phyloP scores from a whole-genome alignment of 2,113 vertebrate species.

The Etia nguti region DNA sequence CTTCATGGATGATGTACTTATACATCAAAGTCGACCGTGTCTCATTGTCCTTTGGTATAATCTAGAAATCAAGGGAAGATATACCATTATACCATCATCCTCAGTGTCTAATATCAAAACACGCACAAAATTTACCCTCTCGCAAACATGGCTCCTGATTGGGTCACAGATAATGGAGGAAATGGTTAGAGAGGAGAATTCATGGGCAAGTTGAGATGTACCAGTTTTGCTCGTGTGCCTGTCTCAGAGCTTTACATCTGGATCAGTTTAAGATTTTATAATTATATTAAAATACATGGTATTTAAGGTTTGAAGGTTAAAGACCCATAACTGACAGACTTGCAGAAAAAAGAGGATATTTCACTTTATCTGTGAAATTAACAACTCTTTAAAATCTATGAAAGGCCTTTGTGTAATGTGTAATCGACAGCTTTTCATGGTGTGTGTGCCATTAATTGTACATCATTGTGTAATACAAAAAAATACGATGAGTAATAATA shows the following conservation, averaged over 20 bases:
- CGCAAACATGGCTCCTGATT: background rate
- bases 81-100: background rate
- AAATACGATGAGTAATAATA: background rate
- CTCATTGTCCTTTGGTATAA: slow-evolving; percentile 90
- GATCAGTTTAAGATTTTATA: background rate
- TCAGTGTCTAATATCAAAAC: background rate
- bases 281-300: background rate
- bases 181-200: background rate
- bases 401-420: background rate
- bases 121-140: fast-evolving
- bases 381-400: background rate
- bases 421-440: background rate
- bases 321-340: background rate
- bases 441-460: background rate
- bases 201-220: background rate
- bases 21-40: slow-evolving; percentile 90
- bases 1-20: slow-evolving; percentile 95
- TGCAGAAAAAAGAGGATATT: fast-evolving
- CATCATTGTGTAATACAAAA: fast-evolving
- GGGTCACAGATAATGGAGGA: background rate
- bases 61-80: slow-evolving; percentile 64
- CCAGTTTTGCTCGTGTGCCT: fast-evolving
- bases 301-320: fast-evolving
- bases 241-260: background rate
- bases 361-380: background rate